These are phyloP conservation scores for Cottoperca gobio DNA, from an alignment of 2,797 vertebrate species.

Conservation along the genomic window DNA sequence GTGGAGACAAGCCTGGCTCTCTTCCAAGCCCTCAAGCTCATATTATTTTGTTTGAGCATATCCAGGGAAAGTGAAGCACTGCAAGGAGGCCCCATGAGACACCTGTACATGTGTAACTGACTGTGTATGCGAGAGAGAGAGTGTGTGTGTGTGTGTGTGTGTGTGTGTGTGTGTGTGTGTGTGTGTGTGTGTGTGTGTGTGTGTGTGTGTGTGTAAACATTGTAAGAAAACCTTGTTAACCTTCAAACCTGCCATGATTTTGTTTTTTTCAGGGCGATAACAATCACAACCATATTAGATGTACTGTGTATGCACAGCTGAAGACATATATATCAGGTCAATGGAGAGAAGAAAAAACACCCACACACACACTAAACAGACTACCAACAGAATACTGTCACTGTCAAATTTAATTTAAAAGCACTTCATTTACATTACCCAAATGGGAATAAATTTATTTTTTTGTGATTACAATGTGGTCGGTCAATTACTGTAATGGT, in stretches of 20 bases:
- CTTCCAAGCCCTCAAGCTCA: slow-evolving; percentile 65
- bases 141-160: neutral
- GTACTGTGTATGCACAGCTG: neutral
- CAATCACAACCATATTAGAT: neutral
- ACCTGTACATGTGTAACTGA: slow-evolving; percentile 56
- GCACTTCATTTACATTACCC: slow-evolving; percentile 53
- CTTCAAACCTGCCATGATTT: slow-evolving; percentile 17
- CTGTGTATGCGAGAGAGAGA: slow-evolving; percentile 18
- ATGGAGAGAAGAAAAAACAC: neutral
- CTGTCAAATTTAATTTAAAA: slow-evolving; percentile 51
- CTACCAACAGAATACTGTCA: neutral
- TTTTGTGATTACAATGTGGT: slow-evolving; percentile 50
- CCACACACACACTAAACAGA: neutral
- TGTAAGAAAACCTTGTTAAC: slow-evolving; percentile 50
- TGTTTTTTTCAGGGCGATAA: neutral
- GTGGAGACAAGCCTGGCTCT: slow-evolving; percentile 66
- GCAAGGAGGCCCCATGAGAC: slow-evolving; percentile 54
- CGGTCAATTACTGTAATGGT: slow-evolving; percentile 68
- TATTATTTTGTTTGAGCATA: slow-evolving; percentile 66
- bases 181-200: neutral
- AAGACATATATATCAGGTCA: neutral
- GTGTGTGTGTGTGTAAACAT: slow-evolving; percentile 41
- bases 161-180: neutral
- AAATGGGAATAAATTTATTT: slow-evolving; percentile 45
- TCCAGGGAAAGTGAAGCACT: slow-evolving; percentile 59